Base-by-base conservation (phyloP, 1,140 invertebrate genomes). In the Onthophagus taurus region DNA sequence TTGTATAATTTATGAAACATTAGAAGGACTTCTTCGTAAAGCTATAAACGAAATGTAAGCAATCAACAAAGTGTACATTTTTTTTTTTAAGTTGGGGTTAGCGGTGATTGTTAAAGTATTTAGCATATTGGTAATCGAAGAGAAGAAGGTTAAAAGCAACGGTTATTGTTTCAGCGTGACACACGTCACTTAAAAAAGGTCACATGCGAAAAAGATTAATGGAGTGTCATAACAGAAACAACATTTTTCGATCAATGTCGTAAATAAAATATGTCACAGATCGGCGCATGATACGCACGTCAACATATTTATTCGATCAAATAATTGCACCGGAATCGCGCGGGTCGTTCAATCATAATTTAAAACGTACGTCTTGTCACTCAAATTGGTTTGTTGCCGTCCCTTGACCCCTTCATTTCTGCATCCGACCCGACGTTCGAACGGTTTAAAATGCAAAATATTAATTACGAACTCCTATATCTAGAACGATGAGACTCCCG, bases 191-290 rank as follows among this genome's bases (percentile, higher is more conserved):
- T n/a, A n/a, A n/a, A n/a, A n/a, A n/a, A n/a, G n/a, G n/a, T n/a
- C n/a, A n/a, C n/a, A n/a, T n/a, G n/a, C n/a, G n/a, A n/a, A 36
- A 36, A 39, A 26, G 37, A 39, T 24, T 39, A 39, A 39, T 39
- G 37, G 37, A 26, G 37, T 39, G 37, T 39, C 37, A 39, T 39
- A 39, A 39, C 26, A 21, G 26, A 39, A 45, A 48, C 50, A 48
- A 44, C 46, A 52, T 52, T 53, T 53, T 53, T 53, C 51, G 50
- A 50, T 53, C 45, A 48, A 45, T 45, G 47, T 50, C 45, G 41
- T 53, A 45, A 53, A 53, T 53, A 53, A 50, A 50, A 50, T 47
- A 53, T 50, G 38, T 45, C 48, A 42, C 41, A 37, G 38, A 39
- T 35, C 31, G 33, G 34, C 17, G 29, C 42, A 49, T 44, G 42